Evolutionary conservation across 2,113 vertebrate species (phyloP).

Genomic region (Sphaerodactylus townsendi): DNA sequence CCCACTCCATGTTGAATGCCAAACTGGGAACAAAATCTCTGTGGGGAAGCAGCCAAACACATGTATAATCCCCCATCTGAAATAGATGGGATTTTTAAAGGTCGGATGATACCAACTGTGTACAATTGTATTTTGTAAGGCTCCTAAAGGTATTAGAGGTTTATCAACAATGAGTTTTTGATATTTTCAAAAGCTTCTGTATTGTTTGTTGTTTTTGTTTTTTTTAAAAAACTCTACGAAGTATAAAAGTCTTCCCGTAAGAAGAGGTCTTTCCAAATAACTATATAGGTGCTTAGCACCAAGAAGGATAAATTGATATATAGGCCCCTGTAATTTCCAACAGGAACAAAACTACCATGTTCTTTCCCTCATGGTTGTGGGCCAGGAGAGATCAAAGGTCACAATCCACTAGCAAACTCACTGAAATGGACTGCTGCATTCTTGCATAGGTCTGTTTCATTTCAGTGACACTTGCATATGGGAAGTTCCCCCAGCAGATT

Average conservation of each 20-base stretch:
- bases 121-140: constrained; percentile 60
- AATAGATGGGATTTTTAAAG: neutral
- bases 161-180: constrained; percentile 52
- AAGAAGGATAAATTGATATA: constrained; percentile 55
- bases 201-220: constrained; percentile 18
- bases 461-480: neutral
- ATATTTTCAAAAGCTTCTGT: constrained; percentile 55
- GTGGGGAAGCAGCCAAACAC: neutral
- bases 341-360: constrained; percentile 33
- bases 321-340: constrained; percentile 54
- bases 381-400: neutral
- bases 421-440: neutral
- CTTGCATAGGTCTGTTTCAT: neutral
- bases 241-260: constrained; percentile 65
- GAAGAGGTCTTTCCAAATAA: constrained; percentile 54
- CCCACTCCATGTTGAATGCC: too few relatives aligned
- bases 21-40: too few relatives aligned
- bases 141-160: constrained; percentile 52
- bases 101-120: neutral
- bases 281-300: constrained; percentile 66
- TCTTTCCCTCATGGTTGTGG: constrained; percentile 35
- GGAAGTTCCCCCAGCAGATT: neutral
- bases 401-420: neutral
- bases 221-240: constrained; percentile 51
- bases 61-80: neutral